These are phyloP conservation scores for Enhydra lutris DNA, from an alignment of 2,113 vertebrate genomes.

Conservation along the genomic window DNA sequence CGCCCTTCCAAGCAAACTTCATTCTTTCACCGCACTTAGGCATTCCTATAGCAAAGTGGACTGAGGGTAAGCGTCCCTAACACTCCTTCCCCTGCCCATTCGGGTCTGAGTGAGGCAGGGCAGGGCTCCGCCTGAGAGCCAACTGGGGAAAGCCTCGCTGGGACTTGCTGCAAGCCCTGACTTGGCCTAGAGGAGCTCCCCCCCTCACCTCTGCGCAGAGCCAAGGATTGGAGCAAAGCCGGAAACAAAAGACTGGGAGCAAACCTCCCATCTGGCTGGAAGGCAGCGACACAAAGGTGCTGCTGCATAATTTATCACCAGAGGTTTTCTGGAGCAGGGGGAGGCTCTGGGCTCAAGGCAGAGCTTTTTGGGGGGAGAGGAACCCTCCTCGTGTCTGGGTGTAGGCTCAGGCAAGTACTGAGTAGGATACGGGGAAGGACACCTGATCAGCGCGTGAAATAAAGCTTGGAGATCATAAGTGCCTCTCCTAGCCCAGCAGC, in stretches of 20 bases:
- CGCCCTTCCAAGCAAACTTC: constrained; percentile 73
- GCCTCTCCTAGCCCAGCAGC: background rate
- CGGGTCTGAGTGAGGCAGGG: constrained; percentile 74
- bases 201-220: constrained; percentile 77
- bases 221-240: constrained; percentile 78
- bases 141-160: constrained; percentile 67
- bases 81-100: background rate
- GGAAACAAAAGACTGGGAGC: constrained; percentile 82
- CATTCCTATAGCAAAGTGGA: constrained; percentile 66
- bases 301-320: constrained; percentile 83
- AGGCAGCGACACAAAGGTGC: constrained; percentile 82
- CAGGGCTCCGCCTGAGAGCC: background rate
- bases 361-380: constrained; percentile 48
- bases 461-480: background rate
- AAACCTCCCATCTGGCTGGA: constrained; percentile 81
- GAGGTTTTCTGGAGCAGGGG: constrained; percentile 75
- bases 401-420: constrained; percentile 63
- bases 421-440: background rate
- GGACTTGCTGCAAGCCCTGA: constrained; percentile 73
- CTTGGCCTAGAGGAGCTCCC: constrained; percentile 78
- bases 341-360: constrained; percentile 76
- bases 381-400: constrained; percentile 35
- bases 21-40: constrained; percentile 78
- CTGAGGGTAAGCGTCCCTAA: background rate
- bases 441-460: background rate